phyloP scores from a whole-genome alignment of 2,888 invertebrate species.

The Dyspetes luteomarginatus region DNA sequence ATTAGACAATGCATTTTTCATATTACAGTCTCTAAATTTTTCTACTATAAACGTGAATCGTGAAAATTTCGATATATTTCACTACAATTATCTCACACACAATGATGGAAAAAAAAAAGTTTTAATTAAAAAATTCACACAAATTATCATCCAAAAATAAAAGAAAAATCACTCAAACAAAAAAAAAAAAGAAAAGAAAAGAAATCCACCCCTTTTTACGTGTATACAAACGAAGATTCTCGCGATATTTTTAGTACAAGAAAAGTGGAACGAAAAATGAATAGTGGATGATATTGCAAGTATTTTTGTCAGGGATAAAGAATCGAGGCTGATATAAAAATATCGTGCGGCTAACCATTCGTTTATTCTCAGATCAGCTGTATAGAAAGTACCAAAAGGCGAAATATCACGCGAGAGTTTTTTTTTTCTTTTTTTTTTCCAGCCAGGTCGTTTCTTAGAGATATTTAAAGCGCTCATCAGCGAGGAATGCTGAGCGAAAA shows the following conservation, averaged over 20 bases:
- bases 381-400: background rate
- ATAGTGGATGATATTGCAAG: conserved; percentile 19
- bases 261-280: conserved; percentile 50
- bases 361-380: conserved; percentile 9
- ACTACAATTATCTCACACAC: too few species aligned
- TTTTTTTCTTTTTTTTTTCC: too few species aligned
- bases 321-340: conserved; percentile 60
- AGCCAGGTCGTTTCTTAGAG: background rate
- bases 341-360: conserved; percentile 44
- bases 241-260: conserved; percentile 54
- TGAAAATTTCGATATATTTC: too few species aligned
- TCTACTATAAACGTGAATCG: too few species aligned
- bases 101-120: too few species aligned
- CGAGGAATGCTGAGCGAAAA: background rate
- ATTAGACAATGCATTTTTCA: too few species aligned
- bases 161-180: too few species aligned
- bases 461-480: background rate
- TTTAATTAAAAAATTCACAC: too few species aligned
- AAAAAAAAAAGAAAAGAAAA: background rate
- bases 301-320: conserved; percentile 57
- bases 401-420: background rate
- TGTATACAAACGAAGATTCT: background rate
- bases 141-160: too few species aligned
- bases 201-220: conserved; percentile 21
- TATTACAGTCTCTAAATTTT: too few species aligned